Conservation (phyloP, 2,888 invertebrate genomes). For the Neoitamus cyanurus region DNA sequence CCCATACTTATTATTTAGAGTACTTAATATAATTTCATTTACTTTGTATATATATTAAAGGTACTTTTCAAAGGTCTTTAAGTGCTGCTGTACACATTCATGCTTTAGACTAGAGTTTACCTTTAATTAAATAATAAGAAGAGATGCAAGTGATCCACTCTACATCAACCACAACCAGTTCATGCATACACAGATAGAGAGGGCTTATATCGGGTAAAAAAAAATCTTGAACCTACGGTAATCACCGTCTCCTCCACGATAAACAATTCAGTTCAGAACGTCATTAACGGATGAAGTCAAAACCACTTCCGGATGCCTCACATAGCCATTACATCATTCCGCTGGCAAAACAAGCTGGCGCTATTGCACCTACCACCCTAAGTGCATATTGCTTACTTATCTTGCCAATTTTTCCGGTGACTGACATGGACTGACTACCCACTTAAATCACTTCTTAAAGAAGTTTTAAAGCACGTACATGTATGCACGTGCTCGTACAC, state of each 20-base stretch:
- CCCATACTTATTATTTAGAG: no score
- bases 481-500: not conserved
- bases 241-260: not conserved
- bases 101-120: no score
- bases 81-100: no score
- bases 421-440: constrained; percentile 2
- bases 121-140: no score
- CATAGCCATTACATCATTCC: constrained; percentile 12
- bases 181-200: no score
- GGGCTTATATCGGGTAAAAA: not conserved
- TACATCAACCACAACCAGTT: no score
- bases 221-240: not conserved
- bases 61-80: no score
- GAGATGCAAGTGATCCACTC: no score
- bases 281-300: constrained; percentile 2
- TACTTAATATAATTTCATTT: no score
- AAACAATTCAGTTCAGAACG: not conserved
- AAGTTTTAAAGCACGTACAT: not conserved
- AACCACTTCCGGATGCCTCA: constrained; percentile 15
- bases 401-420: constrained; percentile 15
- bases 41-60: no score
- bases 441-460: constrained; percentile 14
- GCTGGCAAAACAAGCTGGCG: not conserved
- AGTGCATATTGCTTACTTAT: constrained; percentile 31
- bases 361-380: not conserved